These are phyloP conservation scores for Pedionomus torquatus DNA, from an alignment of 2,113 vertebrate species.

Conservation along the genomic window DNA sequence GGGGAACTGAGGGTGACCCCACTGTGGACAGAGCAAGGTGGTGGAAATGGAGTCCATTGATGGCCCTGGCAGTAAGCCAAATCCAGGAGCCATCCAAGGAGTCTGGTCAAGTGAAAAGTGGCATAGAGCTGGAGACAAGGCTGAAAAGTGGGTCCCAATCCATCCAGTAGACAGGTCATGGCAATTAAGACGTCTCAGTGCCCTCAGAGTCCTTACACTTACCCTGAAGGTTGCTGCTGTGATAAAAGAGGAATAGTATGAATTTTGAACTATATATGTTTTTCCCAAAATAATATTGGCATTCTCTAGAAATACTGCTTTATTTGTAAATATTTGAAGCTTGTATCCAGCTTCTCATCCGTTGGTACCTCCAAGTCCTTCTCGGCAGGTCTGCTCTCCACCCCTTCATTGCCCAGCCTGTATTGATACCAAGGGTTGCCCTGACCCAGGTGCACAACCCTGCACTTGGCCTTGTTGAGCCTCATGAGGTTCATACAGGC, in stretches of 20 bases:
- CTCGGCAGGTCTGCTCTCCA: background rate
- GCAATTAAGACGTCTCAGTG: background rate
- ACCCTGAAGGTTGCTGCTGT: background rate
- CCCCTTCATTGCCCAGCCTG: background rate
- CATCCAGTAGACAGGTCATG: accelerated
- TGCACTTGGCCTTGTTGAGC: background rate
- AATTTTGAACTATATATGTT: background rate
- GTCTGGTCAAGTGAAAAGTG: background rate
- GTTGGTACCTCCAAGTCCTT: background rate
- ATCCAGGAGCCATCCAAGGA: too few relatives aligned
- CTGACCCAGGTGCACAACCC: background rate
- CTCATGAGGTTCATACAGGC: background rate
- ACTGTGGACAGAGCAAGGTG: accelerated
- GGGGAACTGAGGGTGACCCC: background rate
- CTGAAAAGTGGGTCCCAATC: background rate
- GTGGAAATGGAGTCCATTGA: background rate
- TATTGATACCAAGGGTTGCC: background rate
- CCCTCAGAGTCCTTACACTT: background rate
- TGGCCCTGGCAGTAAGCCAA: background rate
- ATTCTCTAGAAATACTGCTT: background rate
- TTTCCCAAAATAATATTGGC: background rate
- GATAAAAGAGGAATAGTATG: background rate
- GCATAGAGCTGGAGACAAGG: background rate
- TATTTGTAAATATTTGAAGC: background rate
- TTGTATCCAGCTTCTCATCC: background rate